These are phyloP conservation scores for Litocranius walleri DNA, from an alignment of 2,113 vertebrate species.

Conservation along the genomic window DNA sequence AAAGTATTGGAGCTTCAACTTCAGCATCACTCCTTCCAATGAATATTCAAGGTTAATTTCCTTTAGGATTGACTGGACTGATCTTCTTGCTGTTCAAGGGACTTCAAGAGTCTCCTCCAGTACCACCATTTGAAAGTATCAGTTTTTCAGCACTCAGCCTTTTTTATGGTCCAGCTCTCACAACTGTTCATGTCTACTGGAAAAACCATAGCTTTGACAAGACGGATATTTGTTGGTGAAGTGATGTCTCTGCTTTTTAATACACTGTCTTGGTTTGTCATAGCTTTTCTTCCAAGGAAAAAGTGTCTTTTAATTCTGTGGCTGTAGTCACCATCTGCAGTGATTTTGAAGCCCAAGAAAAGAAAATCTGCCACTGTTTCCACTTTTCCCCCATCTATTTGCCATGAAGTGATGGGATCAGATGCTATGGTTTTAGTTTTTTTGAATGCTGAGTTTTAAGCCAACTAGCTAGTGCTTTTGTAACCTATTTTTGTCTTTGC, in stretches of 20 bases:
- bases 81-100: not conserved
- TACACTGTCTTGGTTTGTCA: not conserved
- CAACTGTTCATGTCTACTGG: not conserved
- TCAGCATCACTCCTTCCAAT: not conserved
- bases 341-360: not conserved
- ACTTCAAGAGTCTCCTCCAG: not conserved
- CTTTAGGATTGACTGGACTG: not conserved
- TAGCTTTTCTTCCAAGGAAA: not conserved
- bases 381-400: not conserved
- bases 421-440: not conserved
- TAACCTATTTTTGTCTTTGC: not conserved
- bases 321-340: not conserved
- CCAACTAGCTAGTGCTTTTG: not conserved
- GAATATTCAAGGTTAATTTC: not conserved
- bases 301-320: not conserved
- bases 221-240: not conserved
- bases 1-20: not conserved
- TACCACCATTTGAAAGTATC: not conserved
- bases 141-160: rapidly evolving
- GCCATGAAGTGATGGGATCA: not conserved
- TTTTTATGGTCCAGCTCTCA: not conserved
- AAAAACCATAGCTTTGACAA: not conserved
- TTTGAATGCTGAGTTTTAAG: not conserved
- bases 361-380: not conserved
- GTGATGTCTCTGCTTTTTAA: not conserved